Evolutionary conservation across 2,888 invertebrate genomes (phyloP).

Genomic region (Siphlonurus alternatus): DNA sequence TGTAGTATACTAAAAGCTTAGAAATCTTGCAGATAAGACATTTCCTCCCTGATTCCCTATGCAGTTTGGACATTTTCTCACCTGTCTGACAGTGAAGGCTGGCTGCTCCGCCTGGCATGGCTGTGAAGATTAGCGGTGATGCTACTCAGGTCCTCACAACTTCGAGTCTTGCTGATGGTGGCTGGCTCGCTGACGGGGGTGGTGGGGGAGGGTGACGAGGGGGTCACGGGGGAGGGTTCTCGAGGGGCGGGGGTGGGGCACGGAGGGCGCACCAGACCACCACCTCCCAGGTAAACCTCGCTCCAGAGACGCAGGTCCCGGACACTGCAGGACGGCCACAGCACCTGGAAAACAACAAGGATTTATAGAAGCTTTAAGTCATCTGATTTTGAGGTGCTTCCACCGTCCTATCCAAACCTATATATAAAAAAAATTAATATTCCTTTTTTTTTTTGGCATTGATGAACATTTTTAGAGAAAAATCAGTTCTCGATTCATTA

Average conservation of each 20-base stretch:
- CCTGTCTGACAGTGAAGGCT: conserved; percentile 70
- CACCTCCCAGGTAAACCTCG: conserved; percentile 57
- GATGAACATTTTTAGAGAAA: too few relatives aligned
- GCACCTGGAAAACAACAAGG: conserved; percentile 37
- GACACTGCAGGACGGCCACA: conserved; percentile 75
- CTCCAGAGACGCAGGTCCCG: conserved; percentile 71
- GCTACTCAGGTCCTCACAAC: conserved; percentile 64
- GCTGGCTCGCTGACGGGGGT: conserved; percentile 19
- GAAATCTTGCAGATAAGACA: too few relatives aligned
- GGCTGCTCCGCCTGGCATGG: conserved; percentile 57
- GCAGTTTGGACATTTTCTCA: too few relatives aligned
- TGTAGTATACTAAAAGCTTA: too few relatives aligned
- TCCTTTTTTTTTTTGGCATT: too few relatives aligned
- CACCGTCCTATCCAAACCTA: background rate
- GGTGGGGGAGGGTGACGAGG: conserved; percentile 27
- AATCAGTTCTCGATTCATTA: too few relatives aligned
- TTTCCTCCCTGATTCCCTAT: too few relatives aligned
- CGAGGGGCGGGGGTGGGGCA: conserved; percentile 12
- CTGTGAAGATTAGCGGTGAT: conserved; percentile 31
- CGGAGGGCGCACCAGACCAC: conserved; percentile 8
- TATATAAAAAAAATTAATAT: too few relatives aligned
- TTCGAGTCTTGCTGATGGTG: conserved; percentile 58
- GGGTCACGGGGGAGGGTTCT: conserved; percentile 19
- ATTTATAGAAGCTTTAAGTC: too few relatives aligned
- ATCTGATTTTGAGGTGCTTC: too few relatives aligned